Conservation (phyloP, 2,113 vertebrate genomes). For the Ameiurus melas region DNA sequence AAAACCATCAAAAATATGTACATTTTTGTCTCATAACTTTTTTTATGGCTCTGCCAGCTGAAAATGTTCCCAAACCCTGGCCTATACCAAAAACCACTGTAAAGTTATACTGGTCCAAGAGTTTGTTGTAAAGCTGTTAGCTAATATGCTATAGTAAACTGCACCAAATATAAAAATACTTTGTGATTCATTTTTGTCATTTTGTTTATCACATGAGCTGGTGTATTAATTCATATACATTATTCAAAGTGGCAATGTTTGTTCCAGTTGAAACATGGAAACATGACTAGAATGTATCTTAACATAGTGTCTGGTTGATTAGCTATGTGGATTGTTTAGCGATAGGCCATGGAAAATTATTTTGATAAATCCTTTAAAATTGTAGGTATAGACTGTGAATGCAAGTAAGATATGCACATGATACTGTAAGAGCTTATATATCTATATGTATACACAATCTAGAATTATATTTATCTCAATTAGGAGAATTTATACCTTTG, state of each 20-base stretch:
- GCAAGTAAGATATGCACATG: neutral
- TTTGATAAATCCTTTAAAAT: neutral
- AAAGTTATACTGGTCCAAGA: neutral
- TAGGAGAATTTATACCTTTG: neutral
- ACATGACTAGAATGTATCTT: neutral
- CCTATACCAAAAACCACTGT: neutral
- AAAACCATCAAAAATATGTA: too few species aligned
- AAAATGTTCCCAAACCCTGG: neutral
- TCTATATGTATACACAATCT: neutral
- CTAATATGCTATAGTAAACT: neutral
- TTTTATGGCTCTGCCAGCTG: too few species aligned
- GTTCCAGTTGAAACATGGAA: neutral
- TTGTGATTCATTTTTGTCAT: too few species aligned
- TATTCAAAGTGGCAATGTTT: neutral
- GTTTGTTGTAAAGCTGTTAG: neutral
- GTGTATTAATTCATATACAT: neutral
- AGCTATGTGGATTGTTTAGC: neutral
- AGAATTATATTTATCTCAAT: neutral
- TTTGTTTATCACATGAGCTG: neutral
- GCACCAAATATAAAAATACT: neutral
- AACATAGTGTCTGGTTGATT: neutral
- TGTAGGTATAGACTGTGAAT: neutral
- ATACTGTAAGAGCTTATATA: neutral
- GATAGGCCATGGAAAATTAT: neutral
- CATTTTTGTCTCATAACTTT: too few species aligned